Evolutionary conservation across 2,113 vertebrate species (phyloP), one percentile per base, ranked within the genome.

Genomic region (Zosterops japonicus): DNA sequence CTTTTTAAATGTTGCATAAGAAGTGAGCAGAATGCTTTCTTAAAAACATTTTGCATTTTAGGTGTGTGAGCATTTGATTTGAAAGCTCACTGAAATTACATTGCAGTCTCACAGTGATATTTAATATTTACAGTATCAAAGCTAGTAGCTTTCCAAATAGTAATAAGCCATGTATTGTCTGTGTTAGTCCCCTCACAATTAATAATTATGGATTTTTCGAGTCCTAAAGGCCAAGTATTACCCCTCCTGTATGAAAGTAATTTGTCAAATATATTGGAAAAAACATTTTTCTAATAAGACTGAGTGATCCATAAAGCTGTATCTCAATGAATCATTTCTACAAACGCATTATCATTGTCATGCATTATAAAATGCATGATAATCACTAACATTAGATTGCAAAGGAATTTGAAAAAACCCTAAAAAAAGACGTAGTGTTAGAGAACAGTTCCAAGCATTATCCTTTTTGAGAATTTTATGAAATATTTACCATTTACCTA

Each of bases 41-140:
- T 52, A 24, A 71, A 69, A 87, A n/a, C 8, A 12, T 55, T 59
- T 68, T 59, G 20, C 18, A 3, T 76, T 77, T 61, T 61, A 49
- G 77, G 22, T 61, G 14, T 2, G 0, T 81, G 46, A 83, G 9
- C 23, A 39, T 75, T 84, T 8, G 2, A 55, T 27, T 35, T 87
- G 47, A 69, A 94, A 90, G 47, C 47, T 84, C 12, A 23, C 33
- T 44, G 75, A 83, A 87, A 83, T 86, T 89, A 80, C 22, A 21
- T 65, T 85, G 14, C 5, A 36, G 14, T 84, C 47, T 91, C 49
- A 42, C 24, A 19, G 19, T 57, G 72, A 67, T 72, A 70, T 52
- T 93, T 79, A 52, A 60, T 71, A 75, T 91, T 89, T 91, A 63
- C 55, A 57, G 31, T 72, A 74, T 90, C 75, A 83, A 85, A 88